phyloP scores from a whole-genome alignment of 2,797 vertebrate species.

The Scarus forsteni region DNA sequence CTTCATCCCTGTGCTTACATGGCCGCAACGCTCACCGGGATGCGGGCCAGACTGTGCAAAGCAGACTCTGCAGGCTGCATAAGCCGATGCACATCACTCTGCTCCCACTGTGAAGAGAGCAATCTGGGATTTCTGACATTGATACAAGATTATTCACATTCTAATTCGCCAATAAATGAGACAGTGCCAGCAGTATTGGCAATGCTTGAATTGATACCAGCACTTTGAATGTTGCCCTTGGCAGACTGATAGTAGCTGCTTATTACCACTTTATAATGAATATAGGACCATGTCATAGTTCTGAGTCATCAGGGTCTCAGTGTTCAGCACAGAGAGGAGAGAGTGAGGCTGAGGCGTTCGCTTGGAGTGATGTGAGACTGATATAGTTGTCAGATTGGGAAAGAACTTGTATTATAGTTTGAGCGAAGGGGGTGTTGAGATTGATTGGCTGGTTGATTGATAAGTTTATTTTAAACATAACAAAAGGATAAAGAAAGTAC shows the following conservation, averaged over 20 bases:
- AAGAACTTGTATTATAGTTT: no score
- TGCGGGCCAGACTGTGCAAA: conserved; percentile 23
- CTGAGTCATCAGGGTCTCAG: not conserved
- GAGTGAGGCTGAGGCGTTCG: not conserved
- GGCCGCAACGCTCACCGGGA: conserved; percentile 19
- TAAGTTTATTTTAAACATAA: no score
- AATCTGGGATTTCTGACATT: conserved; percentile 19
- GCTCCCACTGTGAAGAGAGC: conserved; percentile 6
- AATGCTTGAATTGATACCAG: not conserved
- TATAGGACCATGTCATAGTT: no score
- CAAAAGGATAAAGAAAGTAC: no score
- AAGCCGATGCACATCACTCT: conserved; percentile 2
- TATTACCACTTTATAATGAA: not conserved
- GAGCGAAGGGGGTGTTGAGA: no score
- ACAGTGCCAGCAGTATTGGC: not conserved
- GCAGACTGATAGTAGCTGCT: not conserved
- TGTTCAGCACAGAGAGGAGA: no score
- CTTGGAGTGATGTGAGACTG: no score
- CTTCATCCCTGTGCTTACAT: conserved; percentile 36
- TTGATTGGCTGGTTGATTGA: no score
- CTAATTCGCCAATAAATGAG: not conserved
- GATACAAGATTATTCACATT: conserved; percentile 10
- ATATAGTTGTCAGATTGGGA: no score
- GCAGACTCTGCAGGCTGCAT: conserved; percentile 5
- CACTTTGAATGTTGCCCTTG: not conserved